Conservation (phyloP, 2,797 vertebrate species). For the Hemibagrus guttatus region DNA sequence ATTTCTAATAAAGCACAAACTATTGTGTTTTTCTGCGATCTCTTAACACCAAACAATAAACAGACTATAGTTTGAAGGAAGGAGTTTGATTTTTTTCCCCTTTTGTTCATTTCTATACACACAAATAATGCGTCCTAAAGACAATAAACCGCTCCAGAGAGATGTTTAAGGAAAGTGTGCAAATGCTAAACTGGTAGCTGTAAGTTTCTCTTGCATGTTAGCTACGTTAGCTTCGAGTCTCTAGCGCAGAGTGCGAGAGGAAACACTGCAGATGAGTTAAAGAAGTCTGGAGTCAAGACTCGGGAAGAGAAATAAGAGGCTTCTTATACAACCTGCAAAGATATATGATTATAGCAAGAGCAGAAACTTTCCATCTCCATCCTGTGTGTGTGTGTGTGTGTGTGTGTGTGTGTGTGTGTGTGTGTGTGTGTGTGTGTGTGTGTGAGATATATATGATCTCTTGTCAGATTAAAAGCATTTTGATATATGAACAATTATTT, state of each 20-base stretch:
- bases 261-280: background rate
- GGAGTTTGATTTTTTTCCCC: too few relatives aligned
- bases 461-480: conserved; percentile 38
- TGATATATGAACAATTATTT: conserved; percentile 29
- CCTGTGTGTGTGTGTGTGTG: too few relatives aligned
- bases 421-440: background rate
- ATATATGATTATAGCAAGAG: background rate
- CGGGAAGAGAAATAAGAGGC: background rate
- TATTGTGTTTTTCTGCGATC: background rate
- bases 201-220: background rate
- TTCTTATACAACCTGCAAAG: background rate
- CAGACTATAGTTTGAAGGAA: background rate
- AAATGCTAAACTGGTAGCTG: background rate
- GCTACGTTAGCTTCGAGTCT: background rate
- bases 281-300: background rate
- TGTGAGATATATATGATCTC: background rate
- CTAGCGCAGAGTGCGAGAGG: background rate
- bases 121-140: background rate
- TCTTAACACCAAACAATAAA: background rate
- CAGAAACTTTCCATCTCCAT: background rate
- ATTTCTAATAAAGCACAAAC: too few relatives aligned
- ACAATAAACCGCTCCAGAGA: background rate
- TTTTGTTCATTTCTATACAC: background rate
- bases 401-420: background rate
- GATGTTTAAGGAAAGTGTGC: background rate